Evolutionary conservation across 2,797 vertebrate genomes (phyloP).

Genomic region (Ptychobarbus kaznakovi): DNA sequence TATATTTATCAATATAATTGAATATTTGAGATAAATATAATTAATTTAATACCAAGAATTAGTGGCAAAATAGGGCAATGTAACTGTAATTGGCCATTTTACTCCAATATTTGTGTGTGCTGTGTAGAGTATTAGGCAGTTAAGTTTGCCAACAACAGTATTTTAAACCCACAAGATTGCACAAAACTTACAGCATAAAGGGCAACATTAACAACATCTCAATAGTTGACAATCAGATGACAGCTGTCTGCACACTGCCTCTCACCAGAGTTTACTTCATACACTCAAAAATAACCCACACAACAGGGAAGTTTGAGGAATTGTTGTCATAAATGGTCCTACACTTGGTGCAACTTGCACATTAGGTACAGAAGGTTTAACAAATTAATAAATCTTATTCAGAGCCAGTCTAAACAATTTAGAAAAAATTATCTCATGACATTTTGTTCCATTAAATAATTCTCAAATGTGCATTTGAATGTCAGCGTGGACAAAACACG

Average conservation of each 20-base stretch:
- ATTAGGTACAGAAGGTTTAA: background rate
- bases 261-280: background rate
- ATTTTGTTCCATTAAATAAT: background rate
- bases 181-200: constrained; percentile 16
- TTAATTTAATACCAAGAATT: background rate
- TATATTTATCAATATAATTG: background rate
- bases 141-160: background rate
- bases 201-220: constrained; percentile 3
- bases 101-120: background rate
- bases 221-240: background rate
- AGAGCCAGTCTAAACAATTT: background rate
- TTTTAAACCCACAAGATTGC: background rate
- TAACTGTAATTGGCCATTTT: background rate
- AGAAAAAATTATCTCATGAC: too few species aligned
- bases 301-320: background rate
- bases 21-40: background rate
- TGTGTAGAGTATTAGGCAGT: background rate
- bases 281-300: constrained; percentile 1
- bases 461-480: background rate
- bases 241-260: background rate
- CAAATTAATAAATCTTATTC: too few species aligned
- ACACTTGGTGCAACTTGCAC: too few species aligned
- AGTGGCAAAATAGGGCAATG: background rate
- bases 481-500: background rate
- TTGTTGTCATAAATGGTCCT: background rate